Evolutionary conservation across 2,113 vertebrate genomes (phyloP).

Genomic region (Andinoacara biseriatus): DNA sequence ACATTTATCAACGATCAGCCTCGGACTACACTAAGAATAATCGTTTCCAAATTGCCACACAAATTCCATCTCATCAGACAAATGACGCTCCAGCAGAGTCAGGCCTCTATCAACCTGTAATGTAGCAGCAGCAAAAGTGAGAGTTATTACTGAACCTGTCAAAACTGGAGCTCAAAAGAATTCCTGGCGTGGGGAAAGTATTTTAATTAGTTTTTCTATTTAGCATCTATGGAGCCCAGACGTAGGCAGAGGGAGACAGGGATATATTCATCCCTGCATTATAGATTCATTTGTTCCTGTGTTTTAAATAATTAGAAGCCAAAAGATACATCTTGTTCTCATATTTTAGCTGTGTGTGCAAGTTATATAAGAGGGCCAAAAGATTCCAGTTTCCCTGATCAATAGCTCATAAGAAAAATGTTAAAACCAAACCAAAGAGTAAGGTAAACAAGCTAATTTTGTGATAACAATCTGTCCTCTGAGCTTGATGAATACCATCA

Average conservation of each 20-base stretch:
- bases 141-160: constrained; percentile 9
- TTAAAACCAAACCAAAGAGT: neutral
- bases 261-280: neutral
- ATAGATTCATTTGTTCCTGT: neutral
- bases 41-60: constrained; percentile 28
- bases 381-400: neutral
- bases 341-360: neutral
- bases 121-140: constrained; percentile 6
- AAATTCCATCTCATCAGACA: constrained; percentile 13
- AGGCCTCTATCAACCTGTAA: constrained; percentile 9
- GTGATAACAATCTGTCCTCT: neutral
- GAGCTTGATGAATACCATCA: neutral
- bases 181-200: constrained; percentile 28
- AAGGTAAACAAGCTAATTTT: neutral
- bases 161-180: constrained; percentile 38
- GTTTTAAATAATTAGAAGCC: neutral
- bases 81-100: constrained; percentile 3
- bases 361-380: neutral
- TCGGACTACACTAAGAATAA: constrained; percentile 19
- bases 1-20: constrained; percentile 48
- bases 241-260: neutral
- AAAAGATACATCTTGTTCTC: neutral
- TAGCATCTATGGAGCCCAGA: constrained; percentile 23
- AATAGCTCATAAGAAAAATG: constrained; percentile 1
- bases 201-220: constrained; percentile 37